phyloP scores from a whole-genome alignment of 2,113 vertebrate genomes.

The Mystacornis crossleyi region DNA sequence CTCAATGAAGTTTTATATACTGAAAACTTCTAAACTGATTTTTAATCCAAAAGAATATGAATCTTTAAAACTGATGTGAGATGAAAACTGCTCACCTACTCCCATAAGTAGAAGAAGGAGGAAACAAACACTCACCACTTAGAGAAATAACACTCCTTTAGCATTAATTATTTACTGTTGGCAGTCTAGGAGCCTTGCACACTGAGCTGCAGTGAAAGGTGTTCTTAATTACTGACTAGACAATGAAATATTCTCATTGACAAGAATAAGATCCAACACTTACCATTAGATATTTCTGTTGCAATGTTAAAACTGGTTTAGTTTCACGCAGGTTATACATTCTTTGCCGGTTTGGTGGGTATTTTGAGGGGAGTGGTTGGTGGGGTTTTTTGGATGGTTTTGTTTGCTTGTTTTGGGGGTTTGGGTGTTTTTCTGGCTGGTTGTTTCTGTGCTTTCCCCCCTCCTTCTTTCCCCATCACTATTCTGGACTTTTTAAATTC shows the following conservation, averaged over 20 bases:
- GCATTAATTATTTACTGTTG: conserved; percentile 20
- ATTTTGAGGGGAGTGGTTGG: no score
- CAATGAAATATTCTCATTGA: background rate
- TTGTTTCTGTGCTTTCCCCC: background rate
- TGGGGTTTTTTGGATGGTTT: no score
- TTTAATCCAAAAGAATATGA: background rate
- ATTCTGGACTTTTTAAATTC: background rate
- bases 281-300: background rate
- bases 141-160: background rate
- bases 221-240: background rate
- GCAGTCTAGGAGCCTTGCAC: background rate
- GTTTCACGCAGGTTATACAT: background rate
- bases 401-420: background rate
- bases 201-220: background rate
- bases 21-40: background rate
- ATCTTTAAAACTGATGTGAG: background rate
- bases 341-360: background rate
- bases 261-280: background rate
- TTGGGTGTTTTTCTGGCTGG: no score
- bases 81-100: background rate
- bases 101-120: background rate
- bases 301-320: background rate
- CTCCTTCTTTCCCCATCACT: background rate
- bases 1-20: background rate
- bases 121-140: background rate